Conservation (phyloP, 2,797 vertebrate species). For the Astyanax mexicanus region DNA sequence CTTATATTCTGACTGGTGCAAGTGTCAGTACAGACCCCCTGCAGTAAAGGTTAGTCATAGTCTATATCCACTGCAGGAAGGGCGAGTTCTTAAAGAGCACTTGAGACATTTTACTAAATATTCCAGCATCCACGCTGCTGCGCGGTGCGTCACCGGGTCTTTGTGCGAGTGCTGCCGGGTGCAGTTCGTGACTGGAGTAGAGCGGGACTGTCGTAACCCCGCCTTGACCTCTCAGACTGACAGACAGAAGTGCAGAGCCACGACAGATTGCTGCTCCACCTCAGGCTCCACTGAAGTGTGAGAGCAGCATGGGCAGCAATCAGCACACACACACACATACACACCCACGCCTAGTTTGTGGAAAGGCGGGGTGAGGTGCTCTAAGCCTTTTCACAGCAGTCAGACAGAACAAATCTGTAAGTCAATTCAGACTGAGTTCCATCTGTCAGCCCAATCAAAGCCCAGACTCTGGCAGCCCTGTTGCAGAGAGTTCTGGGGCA, state of each 20-base stretch:
- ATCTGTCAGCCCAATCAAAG: not conserved
- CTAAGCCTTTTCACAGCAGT: not conserved
- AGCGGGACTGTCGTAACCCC: not conserved
- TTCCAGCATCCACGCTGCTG: not conserved
- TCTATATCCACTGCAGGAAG: not conserved
- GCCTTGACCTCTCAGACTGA: conserved; percentile 17
- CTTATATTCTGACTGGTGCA: too few species aligned
- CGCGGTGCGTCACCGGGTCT: too few species aligned
- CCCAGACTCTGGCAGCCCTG: not conserved
- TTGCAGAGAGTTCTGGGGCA: not conserved
- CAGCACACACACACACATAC: not conserved
- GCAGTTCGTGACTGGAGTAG: not conserved
- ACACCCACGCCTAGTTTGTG: not conserved
- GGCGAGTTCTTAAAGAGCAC: not conserved
- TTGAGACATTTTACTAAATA: not conserved
- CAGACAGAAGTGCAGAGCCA: conserved; percentile 6
- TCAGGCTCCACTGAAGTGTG: not conserved
- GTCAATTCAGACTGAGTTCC: not conserved
- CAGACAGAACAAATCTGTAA: not conserved
- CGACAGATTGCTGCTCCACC: conserved; percentile 9
- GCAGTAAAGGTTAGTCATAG: not conserved
- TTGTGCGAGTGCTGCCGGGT: not conserved
- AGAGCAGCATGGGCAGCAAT: conserved; percentile 1
- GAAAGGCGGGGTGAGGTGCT: not conserved
- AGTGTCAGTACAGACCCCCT: not conserved